phyloP scores from a whole-genome alignment of 2,797 vertebrate species.

The Esox lucius region DNA sequence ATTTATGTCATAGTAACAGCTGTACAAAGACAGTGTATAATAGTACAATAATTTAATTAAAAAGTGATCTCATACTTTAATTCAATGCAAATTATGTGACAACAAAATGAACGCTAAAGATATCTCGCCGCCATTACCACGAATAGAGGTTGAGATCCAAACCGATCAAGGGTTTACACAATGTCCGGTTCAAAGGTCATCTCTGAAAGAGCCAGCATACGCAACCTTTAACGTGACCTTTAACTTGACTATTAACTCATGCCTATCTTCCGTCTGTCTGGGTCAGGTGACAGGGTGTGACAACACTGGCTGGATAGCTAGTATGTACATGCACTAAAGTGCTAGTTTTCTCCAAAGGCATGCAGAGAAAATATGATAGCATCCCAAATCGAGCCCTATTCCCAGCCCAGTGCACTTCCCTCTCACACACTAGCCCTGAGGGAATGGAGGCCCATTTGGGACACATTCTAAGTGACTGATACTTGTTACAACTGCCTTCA shows the following conservation, averaged over 20 bases:
- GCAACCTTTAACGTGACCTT: neutral
- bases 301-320: constrained; percentile 76
- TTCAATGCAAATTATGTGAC: constrained; percentile 81
- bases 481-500: constrained; percentile 70
- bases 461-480: neutral
- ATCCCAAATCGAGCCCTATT: constrained; percentile 49
- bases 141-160: neutral
- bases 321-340: constrained; percentile 93
- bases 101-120: constrained; percentile 79
- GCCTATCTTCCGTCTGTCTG: constrained; percentile 51
- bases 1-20: constrained; percentile 73
- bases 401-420: neutral
- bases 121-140: constrained; percentile 41
- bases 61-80: constrained; percentile 75
- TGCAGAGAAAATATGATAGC: constrained; percentile 83
- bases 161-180: neutral
- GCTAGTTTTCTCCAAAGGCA: constrained; percentile 83
- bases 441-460: neutral
- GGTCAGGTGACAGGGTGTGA: constrained; percentile 35
- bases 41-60: constrained; percentile 83
- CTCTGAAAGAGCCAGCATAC: neutral
- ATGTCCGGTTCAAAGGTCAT: neutral
- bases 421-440: neutral
- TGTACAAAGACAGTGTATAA: constrained; percentile 81
- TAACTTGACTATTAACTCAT: no score